Evolutionary conservation across 1,140 invertebrate genomes (phyloP).

Genomic region (Ceratina japonica): DNA sequence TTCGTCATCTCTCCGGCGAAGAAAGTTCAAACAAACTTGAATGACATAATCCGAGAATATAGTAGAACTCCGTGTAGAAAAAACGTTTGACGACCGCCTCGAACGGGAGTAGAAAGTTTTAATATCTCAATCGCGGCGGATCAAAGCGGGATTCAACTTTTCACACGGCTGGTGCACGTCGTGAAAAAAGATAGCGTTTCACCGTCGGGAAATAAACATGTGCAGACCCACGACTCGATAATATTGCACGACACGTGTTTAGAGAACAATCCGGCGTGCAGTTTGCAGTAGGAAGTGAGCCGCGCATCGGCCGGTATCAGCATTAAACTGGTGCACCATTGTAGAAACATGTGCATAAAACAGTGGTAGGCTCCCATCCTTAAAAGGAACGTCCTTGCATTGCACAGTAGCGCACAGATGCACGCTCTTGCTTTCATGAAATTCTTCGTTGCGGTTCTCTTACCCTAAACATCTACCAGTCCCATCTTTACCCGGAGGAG

Average conservation of each 20-base stretch:
- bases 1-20: too few relatives aligned
- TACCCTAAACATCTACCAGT: slow-evolving; percentile 47
- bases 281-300: slow-evolving; percentile 46
- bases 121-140: too few relatives aligned
- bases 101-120: too few relatives aligned
- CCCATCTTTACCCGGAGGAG: slow-evolving; percentile 40
- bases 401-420: slow-evolving; percentile 48
- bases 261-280: slow-evolving; percentile 40
- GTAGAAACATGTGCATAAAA: slow-evolving; percentile 50
- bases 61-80: too few relatives aligned
- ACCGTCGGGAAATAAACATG: slow-evolving; percentile 37
- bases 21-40: too few relatives aligned
- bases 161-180: too few relatives aligned
- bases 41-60: too few relatives aligned
- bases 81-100: too few relatives aligned
- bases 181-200: background rate
- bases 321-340: slow-evolving; percentile 51
- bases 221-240: slow-evolving; percentile 50
- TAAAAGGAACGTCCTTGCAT: slow-evolving; percentile 58
- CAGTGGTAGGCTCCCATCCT: slow-evolving; percentile 27
- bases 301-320: slow-evolving; percentile 41
- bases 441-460: slow-evolving; percentile 49
- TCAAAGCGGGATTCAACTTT: too few relatives aligned
- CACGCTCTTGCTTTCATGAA: slow-evolving; percentile 55
- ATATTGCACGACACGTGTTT: slow-evolving; percentile 49